Evolutionary conservation across 2,797 vertebrate species (phyloP), one percentile per base, ranked within the genome.

Genomic region (Austrolebias charrua): DNA sequence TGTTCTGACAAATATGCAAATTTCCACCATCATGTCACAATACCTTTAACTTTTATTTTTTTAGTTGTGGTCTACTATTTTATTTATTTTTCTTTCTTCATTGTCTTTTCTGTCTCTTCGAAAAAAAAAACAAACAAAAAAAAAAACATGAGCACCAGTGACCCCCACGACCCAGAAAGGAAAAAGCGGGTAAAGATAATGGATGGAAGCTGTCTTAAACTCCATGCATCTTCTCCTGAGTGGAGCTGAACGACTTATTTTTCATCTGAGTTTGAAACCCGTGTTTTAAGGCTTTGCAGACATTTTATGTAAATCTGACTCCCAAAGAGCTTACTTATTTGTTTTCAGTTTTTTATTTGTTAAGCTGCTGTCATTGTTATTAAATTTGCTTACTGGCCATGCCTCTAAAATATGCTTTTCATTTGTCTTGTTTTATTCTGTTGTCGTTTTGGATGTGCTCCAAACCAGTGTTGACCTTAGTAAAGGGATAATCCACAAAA

Each of bases 401-500:
- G 75, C 59, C 51, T 55, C 76, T 78, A 68, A 66, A 40, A 48
- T 12, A 40, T 40, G 55, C 59, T 68, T 4, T 52, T 45, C 47
- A 57, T 52, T 40, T 60, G n/a, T 48, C 43, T 60, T 68, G 15
- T 72, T 64, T 70, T 11, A 0, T 62, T 78, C 38, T 40, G 38
- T n/a, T 73, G 60, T 79, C 76, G 63, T 83, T 81, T 78, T 87
- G 78, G 79, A 76, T 2, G 2, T 16, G 59, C 68, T 79, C 76
- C 83, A 81, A 81, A 76, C 69, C 51, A 6, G 69, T 72, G n/a
- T 51, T 86, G 86, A 87, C 85, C 87, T 89, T 90, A 86, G 78
- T 86, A 78, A 83, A 76, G 81, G 80, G 82, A 89, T 89, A 84
- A 86, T 88, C 82, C 80, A 71, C 79, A 74, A 83, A 87, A 86